Base-by-base conservation (phyloP, 1,140 invertebrate genomes). In the Caenorhabditis tropicalis region DNA sequence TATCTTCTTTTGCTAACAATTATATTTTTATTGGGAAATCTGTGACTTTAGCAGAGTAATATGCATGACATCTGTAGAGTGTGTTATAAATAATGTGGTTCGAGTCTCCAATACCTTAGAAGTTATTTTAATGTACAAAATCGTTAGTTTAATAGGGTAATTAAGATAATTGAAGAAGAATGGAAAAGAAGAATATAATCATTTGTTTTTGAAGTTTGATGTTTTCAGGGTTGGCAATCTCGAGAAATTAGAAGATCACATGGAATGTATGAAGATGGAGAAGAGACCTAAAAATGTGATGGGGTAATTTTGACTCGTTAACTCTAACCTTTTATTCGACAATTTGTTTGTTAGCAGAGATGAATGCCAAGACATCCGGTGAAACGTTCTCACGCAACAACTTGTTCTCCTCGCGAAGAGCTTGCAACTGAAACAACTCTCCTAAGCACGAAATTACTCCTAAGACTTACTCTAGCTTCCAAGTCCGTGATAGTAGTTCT, bases 401-500 rank as follows among this genome's bases (percentile, higher is more conserved):
- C 33, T 29, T 29, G 36, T 74, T 74, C n/a, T 74, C 65, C 36
- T 74, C 65, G 3, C 65, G 65, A 12, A 74, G 65, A 24, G 65
- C 65, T 15, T 74, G 33, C 10, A 74, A 29, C 65, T 74, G 36
- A 39, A 65, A 65, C 19, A 2, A 27, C 29, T 9, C n/a, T n/a
- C n/a, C n/a, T n/a, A n/a, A n/a, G n/a, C n/a, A n/a, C n/a, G n/a
- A n/a, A n/a, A n/a, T n/a, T n/a, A n/a, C n/a, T n/a, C n/a, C n/a
- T n/a, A n/a, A 27, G 6, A 6, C 58, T 33, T 74, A 74, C 65
- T 43, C 65, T 74, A 3, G 36, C 65, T 43, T 91, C 90, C 65
- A 91, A 83, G 24, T 91, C 89, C 1, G 88, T 53, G 74, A 91
- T 91, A 29, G 82, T 85, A 10, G 85, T 53, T n/a, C 88, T 79